Conservation (phyloP, 2,113 vertebrate genomes). For the Paedocypris sp. region DNA sequence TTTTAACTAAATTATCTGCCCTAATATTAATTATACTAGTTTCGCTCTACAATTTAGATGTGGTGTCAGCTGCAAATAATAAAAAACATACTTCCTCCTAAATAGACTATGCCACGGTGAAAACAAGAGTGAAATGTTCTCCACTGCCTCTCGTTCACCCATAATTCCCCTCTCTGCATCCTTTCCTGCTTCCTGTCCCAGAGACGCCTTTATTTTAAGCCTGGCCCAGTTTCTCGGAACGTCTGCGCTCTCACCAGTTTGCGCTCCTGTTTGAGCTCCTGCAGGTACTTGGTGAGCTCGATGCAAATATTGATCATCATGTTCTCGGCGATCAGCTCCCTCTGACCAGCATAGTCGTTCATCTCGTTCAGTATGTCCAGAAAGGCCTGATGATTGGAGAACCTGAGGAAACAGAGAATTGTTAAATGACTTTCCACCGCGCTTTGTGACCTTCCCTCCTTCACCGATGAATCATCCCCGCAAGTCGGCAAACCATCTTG, state of each 20-base stretch:
- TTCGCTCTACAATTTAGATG: no score
- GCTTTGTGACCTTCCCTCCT: no score
- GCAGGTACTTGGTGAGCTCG: constrained; percentile 74
- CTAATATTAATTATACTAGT: no score
- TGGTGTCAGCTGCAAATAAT: no score
- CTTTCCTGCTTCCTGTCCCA: constrained; percentile 36
- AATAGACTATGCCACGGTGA: not conserved
- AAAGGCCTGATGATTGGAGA: constrained; percentile 76
- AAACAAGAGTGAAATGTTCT: not conserved
- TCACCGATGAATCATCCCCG: no score
- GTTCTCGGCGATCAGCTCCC: constrained; percentile 80
- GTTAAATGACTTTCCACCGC: not conserved
- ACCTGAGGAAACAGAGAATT: constrained; percentile 45
- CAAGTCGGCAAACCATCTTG: no score
- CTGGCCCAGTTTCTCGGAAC: not conserved
- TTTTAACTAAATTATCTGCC: no score
- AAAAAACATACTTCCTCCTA: constrained; percentile 25
- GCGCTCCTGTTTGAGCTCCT: constrained; percentile 78
- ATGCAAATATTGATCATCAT: constrained; percentile 73
- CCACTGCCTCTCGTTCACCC: not conserved
- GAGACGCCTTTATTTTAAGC: constrained; percentile 17
- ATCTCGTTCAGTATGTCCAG: constrained; percentile 75
- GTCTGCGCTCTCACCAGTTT: constrained; percentile 62
- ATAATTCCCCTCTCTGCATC: constrained; percentile 1
- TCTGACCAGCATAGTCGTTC: constrained; percentile 80